Base-by-base conservation (phyloP, 2,888 invertebrate species). In the Frankliniella intonsa region DNA sequence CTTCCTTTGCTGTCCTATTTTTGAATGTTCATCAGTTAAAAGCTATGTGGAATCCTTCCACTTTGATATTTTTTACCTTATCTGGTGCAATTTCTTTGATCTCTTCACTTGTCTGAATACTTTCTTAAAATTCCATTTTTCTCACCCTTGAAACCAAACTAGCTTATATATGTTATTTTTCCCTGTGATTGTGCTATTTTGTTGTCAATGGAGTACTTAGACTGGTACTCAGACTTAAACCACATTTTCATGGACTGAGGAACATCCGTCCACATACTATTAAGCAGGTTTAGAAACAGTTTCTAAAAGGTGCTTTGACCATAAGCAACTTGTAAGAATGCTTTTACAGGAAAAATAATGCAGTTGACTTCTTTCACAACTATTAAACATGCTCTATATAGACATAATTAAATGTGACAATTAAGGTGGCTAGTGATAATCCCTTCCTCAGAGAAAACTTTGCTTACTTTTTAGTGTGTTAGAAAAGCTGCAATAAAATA, bases 1-100 rank as follows among this genome's bases (percentile, higher is more conserved):
- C 69, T 69, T 69, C 69, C 69, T 69, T 11, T 69, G 69, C 69
- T 69, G 69, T 69, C 69, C 22, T 69, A 69, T 69, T 8, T 69
- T 69, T 22, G 69, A 22, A 69, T 22, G 69, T 69, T 69, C 69
- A n/a, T 19, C 69, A 22, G 22, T 55, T 55, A 19, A 19, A 19
- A 19, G 14, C 55, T 10, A 38, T 38, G 38, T 38, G 38, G 38
- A 38, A 38, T 3, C 38, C 2, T 38, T 38, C 38, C 38, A 38
- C 38, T 38, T 55, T 55, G 17, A 14, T 12, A 55, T 55, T 55
- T 55, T 55, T 14, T 17, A 12, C 55, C 2, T 14, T 17, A 55
- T 65, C 19, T 65, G 9, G 9, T 65, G 65, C 22, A 22, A 11
- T 69, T 69, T 22, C 69, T 69, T 22, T 69, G 69, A 69, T 69